phyloP scores from a whole-genome alignment of 2,113 vertebrate species.

The Lota lota region DNA sequence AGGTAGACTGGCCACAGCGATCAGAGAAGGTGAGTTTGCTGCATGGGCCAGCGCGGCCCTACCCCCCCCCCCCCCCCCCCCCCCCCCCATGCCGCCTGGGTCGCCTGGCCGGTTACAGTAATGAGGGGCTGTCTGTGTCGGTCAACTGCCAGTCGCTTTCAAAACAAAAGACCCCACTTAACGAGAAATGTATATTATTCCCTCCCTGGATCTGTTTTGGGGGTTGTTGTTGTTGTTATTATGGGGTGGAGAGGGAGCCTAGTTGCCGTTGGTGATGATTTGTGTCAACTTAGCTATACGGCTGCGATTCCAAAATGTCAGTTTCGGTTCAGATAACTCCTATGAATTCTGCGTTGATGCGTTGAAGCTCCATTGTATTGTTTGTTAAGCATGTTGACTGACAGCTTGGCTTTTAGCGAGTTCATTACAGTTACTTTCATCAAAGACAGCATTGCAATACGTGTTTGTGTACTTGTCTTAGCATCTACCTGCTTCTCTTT shows the following conservation, averaged over 20 bases:
- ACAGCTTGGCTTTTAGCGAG: too few species aligned
- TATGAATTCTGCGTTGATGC: too few species aligned
- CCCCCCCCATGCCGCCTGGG: background rate
- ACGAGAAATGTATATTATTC: constrained; percentile 54
- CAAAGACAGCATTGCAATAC: too few species aligned
- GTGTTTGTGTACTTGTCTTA: too few species aligned
- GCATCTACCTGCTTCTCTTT: too few species aligned
- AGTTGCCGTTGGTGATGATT: constrained; percentile 33
- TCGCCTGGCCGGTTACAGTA: constrained; percentile 32
- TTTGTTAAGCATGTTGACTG: too few species aligned
- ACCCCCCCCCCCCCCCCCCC: background rate
- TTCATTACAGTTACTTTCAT: too few species aligned
- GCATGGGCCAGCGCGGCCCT: background rate
- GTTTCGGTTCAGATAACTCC: background rate
- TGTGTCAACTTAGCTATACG: constrained; percentile 35
- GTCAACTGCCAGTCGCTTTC: constrained; percentile 35
- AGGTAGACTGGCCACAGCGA: constrained; percentile 31
- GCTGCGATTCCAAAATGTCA: background rate
- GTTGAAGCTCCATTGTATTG: too few species aligned
- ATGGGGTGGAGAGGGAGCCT: background rate
- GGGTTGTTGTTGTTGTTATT: background rate
- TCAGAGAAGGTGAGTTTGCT: constrained; percentile 56
- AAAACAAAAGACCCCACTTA: constrained; percentile 40
- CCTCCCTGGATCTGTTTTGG: constrained; percentile 8
- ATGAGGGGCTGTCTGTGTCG: constrained; percentile 50